Conservation (phyloP, 2,113 vertebrate genomes). For the Procavia capensis region DNA sequence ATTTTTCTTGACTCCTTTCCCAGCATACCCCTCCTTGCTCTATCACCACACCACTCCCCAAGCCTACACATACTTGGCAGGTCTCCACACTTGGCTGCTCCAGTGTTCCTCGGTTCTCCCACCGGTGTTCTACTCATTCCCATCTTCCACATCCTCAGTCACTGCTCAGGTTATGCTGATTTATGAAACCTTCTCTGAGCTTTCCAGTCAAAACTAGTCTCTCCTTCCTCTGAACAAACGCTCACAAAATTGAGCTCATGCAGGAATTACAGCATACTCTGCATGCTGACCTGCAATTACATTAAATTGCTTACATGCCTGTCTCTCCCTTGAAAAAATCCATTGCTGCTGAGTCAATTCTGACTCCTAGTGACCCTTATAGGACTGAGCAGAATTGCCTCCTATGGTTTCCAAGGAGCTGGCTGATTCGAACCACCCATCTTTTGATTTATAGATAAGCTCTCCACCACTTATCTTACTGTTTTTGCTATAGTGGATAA, state of each 20-base stretch:
- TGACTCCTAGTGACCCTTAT: too few species aligned
- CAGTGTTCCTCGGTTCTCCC: neutral
- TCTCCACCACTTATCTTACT: neutral
- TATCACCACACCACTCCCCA: neutral
- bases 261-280: neutral
- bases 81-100: neutral
- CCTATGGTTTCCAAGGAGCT: too few species aligned
- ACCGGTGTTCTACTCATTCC: neutral
- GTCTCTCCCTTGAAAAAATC: neutral
- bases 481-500: neutral
- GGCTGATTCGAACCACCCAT: too few species aligned
- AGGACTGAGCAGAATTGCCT: too few species aligned
- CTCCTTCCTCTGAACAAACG: constrained; percentile 11
- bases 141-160: neutral
- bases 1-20: neutral
- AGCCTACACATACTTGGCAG: neutral
- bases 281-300: neutral
- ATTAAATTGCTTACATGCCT: neutral
- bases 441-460: too few species aligned
- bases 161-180: neutral
- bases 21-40: neutral
- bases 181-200: neutral
- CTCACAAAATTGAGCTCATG: neutral
- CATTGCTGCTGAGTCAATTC: too few species aligned
- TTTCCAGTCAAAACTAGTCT: neutral